These are phyloP conservation scores for Tolypeutes matacus DNA, from an alignment of 2,797 vertebrate species.

Conservation along the genomic window DNA sequence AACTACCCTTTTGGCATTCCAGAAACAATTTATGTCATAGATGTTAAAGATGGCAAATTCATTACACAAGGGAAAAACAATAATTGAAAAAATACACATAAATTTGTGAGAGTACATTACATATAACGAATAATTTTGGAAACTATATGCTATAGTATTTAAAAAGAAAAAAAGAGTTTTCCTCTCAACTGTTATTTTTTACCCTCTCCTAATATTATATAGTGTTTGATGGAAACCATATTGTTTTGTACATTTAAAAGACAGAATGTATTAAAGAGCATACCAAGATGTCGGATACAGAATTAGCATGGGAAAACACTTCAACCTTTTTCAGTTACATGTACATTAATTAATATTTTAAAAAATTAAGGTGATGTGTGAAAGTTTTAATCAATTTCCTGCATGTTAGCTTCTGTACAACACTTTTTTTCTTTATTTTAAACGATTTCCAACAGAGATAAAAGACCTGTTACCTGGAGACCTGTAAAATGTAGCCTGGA, in stretches of 20 bases:
- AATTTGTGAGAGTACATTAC: not conserved
- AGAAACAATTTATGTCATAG: not conserved
- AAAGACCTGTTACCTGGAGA: slow-evolving; percentile 74
- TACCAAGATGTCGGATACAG: not conserved
- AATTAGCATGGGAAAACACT: not conserved
- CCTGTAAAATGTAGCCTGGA: slow-evolving; percentile 82
- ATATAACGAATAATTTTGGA: slow-evolving; percentile 10
- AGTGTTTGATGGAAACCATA: not conserved
- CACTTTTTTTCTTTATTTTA: slow-evolving; percentile 59
- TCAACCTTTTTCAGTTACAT: not conserved
- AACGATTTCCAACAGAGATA: slow-evolving; percentile 28
- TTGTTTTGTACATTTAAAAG: not conserved
- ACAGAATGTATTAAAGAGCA: not conserved
- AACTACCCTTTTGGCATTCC: not conserved
- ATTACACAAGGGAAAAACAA: not conserved
- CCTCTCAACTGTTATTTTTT: not conserved
- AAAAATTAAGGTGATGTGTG: not conserved
- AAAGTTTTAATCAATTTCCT: slow-evolving; percentile 62
- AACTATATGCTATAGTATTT: not conserved
- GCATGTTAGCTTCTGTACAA: slow-evolving; percentile 74
- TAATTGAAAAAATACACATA: not conserved
- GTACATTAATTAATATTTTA: not conserved
- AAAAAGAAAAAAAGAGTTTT: not conserved
- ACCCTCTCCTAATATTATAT: not conserved
- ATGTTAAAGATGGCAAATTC: not conserved